Conservation (phyloP, 2,797 vertebrate species). For the Pempheris klunzingeri region DNA sequence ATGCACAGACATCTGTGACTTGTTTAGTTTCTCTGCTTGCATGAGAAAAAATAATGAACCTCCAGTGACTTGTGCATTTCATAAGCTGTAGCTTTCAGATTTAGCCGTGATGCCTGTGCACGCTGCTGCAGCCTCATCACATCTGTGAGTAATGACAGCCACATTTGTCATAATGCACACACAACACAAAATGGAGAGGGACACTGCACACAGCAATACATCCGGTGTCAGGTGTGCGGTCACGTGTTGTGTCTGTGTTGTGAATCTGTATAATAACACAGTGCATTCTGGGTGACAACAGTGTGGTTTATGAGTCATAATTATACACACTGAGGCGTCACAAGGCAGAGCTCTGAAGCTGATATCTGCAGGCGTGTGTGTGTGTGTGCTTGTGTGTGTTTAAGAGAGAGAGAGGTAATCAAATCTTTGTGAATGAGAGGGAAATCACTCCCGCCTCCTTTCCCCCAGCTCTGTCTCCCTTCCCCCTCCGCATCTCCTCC, state of each 20-base stretch:
- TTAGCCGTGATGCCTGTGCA: background rate
- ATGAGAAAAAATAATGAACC: background rate
- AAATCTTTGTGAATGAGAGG: conserved; percentile 78
- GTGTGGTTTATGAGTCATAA: conserved; percentile 59
- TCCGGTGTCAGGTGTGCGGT: conserved; percentile 52
- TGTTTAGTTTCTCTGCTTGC: background rate
- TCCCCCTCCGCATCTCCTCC: conserved; percentile 41
- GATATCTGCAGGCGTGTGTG: conserved; percentile 26
- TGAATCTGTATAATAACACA: conserved; percentile 36
- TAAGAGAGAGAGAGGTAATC: conserved; percentile 55
- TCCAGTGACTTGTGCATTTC: background rate
- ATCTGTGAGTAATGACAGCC: background rate
- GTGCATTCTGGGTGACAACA: conserved; percentile 59
- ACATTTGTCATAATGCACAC: conserved; percentile 8
- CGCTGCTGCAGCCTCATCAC: background rate
- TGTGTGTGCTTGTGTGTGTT: conserved; percentile 11
- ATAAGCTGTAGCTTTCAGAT: background rate
- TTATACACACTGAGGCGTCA: conserved; percentile 45
- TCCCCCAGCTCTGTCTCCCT: conserved; percentile 11
- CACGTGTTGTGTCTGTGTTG: conserved; percentile 22
- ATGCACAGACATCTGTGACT: background rate
- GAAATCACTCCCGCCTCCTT: conserved; percentile 39
- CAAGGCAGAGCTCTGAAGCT: conserved; percentile 28
- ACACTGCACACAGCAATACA: conserved; percentile 9
- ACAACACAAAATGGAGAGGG: conserved; percentile 2